Conservation (phyloP, 2,113 vertebrate genomes). For the Corvus moneduloides region DNA sequence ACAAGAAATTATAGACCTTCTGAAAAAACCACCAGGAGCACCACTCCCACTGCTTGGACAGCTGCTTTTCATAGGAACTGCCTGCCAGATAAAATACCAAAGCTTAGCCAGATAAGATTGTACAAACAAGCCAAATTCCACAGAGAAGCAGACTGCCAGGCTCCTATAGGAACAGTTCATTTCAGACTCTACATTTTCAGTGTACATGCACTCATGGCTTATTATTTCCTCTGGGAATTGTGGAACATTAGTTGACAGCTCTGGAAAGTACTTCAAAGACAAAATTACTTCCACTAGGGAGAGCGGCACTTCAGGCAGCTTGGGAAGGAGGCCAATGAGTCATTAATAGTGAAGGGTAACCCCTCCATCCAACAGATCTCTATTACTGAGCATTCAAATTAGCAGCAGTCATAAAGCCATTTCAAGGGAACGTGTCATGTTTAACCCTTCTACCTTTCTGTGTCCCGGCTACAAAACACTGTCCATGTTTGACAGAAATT, state of each 20-base stretch:
- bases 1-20: constrained; percentile 58
- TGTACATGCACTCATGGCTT: constrained; percentile 53
- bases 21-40: constrained; percentile 61
- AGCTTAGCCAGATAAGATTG: constrained; percentile 72
- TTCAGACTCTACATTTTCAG: constrained; percentile 47
- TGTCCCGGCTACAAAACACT: not conserved
- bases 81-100: constrained; percentile 75
- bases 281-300: constrained; percentile 66
- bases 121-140: constrained; percentile 75
- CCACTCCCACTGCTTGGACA: constrained; percentile 71
- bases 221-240: constrained; percentile 70
- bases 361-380: constrained; percentile 44
- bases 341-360: constrained; percentile 61
- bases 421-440: not conserved
- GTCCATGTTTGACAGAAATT: not conserved
- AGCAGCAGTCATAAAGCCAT: constrained; percentile 23
- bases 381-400: constrained; percentile 42
- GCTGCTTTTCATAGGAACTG: constrained; percentile 71
- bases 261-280: constrained; percentile 73
- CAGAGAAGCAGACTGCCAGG: constrained; percentile 64
- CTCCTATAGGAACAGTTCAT: constrained; percentile 61
- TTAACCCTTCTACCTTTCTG: constrained; percentile 21
- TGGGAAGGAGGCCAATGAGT: constrained; percentile 64
- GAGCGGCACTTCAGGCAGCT: constrained; percentile 65
- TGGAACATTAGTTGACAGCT: constrained; percentile 66